phyloP scores from a whole-genome alignment of 2,888 invertebrate species.

The Meiosimyza platycephala region DNA sequence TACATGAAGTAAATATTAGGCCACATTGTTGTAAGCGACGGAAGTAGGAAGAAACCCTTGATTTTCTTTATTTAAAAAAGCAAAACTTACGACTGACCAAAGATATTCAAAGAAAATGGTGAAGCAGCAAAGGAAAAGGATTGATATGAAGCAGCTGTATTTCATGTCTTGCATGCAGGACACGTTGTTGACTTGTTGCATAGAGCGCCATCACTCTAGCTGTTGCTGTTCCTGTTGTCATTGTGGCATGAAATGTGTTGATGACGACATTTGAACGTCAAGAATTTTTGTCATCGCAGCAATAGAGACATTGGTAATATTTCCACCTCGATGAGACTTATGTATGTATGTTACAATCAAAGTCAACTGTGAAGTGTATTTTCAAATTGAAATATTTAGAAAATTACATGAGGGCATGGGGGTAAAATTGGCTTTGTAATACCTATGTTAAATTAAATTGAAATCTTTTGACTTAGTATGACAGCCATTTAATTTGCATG shows the following conservation, averaged over 20 bases:
- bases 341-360: too few relatives aligned
- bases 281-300: not conserved
- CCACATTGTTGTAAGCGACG: not conserved
- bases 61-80: constrained; percentile 58
- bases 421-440: too few relatives aligned
- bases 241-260: constrained; percentile 18
- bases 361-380: too few relatives aligned
- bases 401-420: too few relatives aligned
- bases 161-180: constrained; percentile 24
- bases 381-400: too few relatives aligned
- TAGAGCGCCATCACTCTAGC: not conserved
- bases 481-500: constrained; percentile 63
- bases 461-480: too few relatives aligned
- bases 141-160: constrained; percentile 17
- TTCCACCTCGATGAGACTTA: not conserved
- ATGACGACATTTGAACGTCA: constrained; percentile 23
- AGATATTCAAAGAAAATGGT: not conserved
- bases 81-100: constrained; percentile 57
- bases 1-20: not conserved
- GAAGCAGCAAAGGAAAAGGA: constrained; percentile 11
- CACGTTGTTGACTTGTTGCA: constrained; percentile 8
- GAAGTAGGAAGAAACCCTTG: constrained; percentile 53
- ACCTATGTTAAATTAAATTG: too few relatives aligned
- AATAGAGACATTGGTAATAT: constrained; percentile 25
- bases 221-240: constrained; percentile 9